Base-by-base conservation (phyloP, 23 tunicate species). In the Pegea sp. region DNA sequence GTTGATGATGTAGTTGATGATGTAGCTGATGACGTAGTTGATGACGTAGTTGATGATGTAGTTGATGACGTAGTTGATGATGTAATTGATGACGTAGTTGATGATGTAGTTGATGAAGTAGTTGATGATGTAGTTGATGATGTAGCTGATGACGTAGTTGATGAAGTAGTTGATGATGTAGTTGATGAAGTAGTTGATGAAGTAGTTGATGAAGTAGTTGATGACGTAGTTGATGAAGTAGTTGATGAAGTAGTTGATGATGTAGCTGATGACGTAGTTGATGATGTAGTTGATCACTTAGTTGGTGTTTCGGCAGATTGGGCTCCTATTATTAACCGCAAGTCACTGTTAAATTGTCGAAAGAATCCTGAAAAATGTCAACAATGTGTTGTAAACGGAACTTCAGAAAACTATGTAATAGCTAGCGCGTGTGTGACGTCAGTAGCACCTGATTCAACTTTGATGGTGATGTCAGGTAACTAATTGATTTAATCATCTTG, bases 391-490 rank as follows among this genome's bases (percentile, higher is more conserved):
- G 29, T 71, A 56, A 65, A 65, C 21, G 66, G 56, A 23, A 46
- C 46, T 0, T 56, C 42, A 20, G 75, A 78, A 48, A 25, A 33
- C 26, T 16, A 62, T 29, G 44, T 29, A 31, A 53, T 84, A 11
- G 13, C 62, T 22, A 73, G 84, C 26, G 95, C 95, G 28, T 84
- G 95, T 59, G 38, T 84, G 28, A 84, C 70, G 1, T 84, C 95
- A n/a, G 62, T 74, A 4, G 95, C 73, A 52, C 95, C 95, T 13
- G 95, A 84, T 34, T 70, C 66, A 24, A 57, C 84, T 0, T 62
- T 74, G 25, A 69, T 72, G 51, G 49, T 84, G 22, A 52, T 84
- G 63, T 76, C 95, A 31, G 75, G 88, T 76, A 60, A 21, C 16
- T 62, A 0, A 7, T 53, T 30, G 23, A 19, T 19, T 19, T 52